Evolutionary conservation across 2,797 vertebrate genomes (phyloP), one percentile per base, ranked within the genome.

Genomic region (Myotis daubentonii): DNA sequence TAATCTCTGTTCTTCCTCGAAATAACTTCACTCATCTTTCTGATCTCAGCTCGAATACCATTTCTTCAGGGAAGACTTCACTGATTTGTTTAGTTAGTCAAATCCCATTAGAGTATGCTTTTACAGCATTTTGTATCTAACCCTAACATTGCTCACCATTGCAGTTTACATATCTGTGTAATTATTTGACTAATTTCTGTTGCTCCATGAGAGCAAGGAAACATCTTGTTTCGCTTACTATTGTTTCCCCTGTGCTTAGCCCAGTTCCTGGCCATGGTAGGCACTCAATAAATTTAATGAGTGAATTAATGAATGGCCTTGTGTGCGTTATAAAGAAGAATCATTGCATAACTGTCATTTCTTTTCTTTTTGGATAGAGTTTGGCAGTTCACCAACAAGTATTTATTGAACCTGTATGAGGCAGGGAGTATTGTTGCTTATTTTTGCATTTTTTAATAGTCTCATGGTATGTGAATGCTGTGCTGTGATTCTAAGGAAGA

Each of bases 401-500:
- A 92, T 85, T 95, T 95, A 89, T 92, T 86, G 62, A 85, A 23
- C 22, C 85, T 96, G 6, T 66, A 47, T 62, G 78, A 96, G 30
- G 47, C 53, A 44, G 49, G 89, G 44, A 87, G 36, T 0, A 0
- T 5, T 84, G 33, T 74, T 15, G 28, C 53, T 20, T 83, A 20
- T 13, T 65, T 55, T n/a, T 2, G 0, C 36, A 28, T 72, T 92
- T 38, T 3, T 38, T 78, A 7, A 15, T 55, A 94, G 51, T 44
- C 44, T 3, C 0, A 0, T 19, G 20, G 1, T 53, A 41, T 88
- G 15, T 68, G 38, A 75, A 72, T 90, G 72, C 66, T 60, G 25
- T 91, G 75, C 71, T 94, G 30, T 95, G 95, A 97, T 93, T 97
- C 94, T 97, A 97, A 96, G 92, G 83, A 0, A n/a, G 92, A 96